Evolutionary conservation across 2,113 vertebrate species (phyloP).

Genomic region (Sitta europaea): DNA sequence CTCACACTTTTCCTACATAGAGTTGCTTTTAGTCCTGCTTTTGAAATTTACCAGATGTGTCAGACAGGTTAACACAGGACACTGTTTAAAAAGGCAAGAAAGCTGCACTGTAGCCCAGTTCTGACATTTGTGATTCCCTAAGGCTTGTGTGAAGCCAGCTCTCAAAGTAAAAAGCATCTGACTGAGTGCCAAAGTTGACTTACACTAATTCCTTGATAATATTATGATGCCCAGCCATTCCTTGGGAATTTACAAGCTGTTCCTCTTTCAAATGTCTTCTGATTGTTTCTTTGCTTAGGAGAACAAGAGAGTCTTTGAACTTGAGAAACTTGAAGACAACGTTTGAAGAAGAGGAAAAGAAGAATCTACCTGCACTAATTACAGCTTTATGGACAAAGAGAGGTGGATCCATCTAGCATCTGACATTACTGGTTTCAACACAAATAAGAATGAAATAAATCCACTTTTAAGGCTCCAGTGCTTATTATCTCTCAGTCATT

Average conservation of each 20-base stretch:
- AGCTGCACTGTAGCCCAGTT: neutral
- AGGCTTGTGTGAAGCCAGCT: conserved; percentile 24
- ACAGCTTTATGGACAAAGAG: neutral
- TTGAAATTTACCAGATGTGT: conserved; percentile 68
- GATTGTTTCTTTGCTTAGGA: neutral
- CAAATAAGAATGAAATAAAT: neutral
- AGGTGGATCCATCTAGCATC: neutral
- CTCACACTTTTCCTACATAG: neutral
- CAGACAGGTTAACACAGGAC: conserved; percentile 52
- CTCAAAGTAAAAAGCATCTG: conserved; percentile 52
- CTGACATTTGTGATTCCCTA: conserved; percentile 59
- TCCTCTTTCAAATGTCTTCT: neutral
- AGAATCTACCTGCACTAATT: neutral
- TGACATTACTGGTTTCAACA: neutral
- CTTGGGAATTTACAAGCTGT: conserved; percentile 26
- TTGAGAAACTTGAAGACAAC: neutral
- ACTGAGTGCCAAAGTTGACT: conserved; percentile 24
- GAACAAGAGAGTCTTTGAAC: neutral
- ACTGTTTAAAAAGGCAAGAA: conserved; percentile 38
- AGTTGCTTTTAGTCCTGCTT: conserved; percentile 51
- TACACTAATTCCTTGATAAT: conserved; percentile 14
- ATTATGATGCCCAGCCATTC: neutral
- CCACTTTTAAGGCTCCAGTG: rapidly evolving
- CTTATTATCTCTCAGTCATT: neutral
- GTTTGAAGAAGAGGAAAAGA: neutral